A percentile compares a stretch with the other conserved stretches of the same genome.
Evolutionary conservation across 2,113 vertebrate species (phyloP).

Genomic region (Laterallus jamaicensis): DNA sequence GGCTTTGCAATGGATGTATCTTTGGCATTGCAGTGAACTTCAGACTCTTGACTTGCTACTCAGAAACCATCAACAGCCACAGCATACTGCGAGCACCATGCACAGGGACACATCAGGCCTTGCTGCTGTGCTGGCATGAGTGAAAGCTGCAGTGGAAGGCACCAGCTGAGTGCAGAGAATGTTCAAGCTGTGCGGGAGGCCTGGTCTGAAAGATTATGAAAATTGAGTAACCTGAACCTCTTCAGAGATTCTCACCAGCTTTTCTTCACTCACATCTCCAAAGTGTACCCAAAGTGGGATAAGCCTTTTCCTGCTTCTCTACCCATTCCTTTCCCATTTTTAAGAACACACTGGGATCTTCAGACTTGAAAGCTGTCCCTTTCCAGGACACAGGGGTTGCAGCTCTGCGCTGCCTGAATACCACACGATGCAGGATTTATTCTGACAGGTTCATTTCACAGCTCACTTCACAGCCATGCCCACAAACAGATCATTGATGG

Average conservation of each 20-base stretch:
- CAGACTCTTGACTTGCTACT: neutral
- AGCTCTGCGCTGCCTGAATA: neutral
- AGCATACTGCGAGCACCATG: fast-evolving
- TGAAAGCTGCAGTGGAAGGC: neutral
- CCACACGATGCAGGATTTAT: neutral
- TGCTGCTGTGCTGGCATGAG: neutral
- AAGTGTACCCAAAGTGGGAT: neutral
- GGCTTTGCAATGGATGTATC: neutral
- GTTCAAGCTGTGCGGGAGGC: neutral
- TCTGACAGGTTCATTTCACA: slow-evolving; percentile 9
- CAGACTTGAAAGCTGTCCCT: neutral
- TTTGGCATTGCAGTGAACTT: neutral
- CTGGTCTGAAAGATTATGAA: neutral
- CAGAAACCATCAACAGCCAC: neutral
- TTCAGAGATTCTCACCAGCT: neutral
- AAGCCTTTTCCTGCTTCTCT: fast-evolving
- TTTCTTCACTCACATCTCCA: neutral
- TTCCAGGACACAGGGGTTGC: neutral
- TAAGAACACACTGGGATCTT: neutral
- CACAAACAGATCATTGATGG: neutral
- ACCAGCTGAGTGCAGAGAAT: neutral
- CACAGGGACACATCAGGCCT: neutral
- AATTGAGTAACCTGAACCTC: neutral
- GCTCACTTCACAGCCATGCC: neutral
- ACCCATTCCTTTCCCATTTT: neutral